A percentile compares a stretch with the other conserved stretches of the same genome.
Conservation (phyloP, 2,888 invertebrate genomes). For the Caenorhabditis parvicauda region DNA sequence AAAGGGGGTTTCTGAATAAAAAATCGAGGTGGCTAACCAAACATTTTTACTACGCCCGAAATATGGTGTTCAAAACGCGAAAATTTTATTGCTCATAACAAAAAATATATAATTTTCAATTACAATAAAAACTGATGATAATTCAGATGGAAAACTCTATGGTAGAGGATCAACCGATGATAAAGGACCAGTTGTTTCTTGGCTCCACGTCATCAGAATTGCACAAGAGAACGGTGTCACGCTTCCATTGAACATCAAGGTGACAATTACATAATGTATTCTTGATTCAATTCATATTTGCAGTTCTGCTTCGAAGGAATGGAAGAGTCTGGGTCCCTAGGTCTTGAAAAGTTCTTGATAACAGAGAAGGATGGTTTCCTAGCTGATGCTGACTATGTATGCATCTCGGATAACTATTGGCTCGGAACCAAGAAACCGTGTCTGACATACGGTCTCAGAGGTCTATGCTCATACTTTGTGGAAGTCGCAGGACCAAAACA, state of each 20-base stretch:
- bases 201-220: conserved; percentile 90
- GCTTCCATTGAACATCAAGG: conserved; percentile 71
- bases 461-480: conserved; percentile 78
- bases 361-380: conserved; percentile 59
- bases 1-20: no score
- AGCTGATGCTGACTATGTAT: conserved; percentile 82
- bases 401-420: conserved; percentile 99
- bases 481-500: conserved; percentile 77
- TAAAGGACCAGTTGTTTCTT: conserved; percentile 87
- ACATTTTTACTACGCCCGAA: no score
- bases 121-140: no score
- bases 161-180: conserved; percentile 88
- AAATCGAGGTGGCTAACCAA: no score
- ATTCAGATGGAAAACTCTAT: conserved; percentile 82
- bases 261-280: conserved; percentile 15
- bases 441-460: conserved; percentile 83
- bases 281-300: conserved; percentile 7
- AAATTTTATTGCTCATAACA: no score
- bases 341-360: conserved; percentile 81
- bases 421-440: conserved; percentile 93
- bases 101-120: no score
- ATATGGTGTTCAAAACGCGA: no score
- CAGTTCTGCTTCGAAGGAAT: conserved; percentile 93
- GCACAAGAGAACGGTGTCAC: conserved; percentile 75
- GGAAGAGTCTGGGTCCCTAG: conserved; percentile 95